Base-by-base conservation (phyloP, 2,113 vertebrate genomes). In the Tursiops truncatus region DNA sequence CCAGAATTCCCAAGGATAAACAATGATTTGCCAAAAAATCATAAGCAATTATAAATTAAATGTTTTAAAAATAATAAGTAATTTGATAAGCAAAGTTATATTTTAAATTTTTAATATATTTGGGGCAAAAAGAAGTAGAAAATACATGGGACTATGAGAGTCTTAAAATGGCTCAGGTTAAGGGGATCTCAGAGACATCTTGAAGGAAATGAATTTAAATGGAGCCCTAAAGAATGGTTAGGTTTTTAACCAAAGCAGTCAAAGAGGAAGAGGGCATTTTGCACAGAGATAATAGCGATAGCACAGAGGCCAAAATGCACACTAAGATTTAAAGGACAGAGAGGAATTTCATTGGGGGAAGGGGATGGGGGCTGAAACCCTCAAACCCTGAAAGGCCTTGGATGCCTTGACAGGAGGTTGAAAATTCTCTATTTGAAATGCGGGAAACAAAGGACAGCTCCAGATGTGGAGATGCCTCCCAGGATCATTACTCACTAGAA, bases 381-480 rank as follows among this genome's bases (percentile, higher is more conserved):
- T 58, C n/a, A 80, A 28, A 26, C 14, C 7, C 71, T 4, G 20
- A 38, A 84, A 38, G 67, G 53, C 50, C 60, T 62, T 21, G 53
- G 87, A 31, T 0, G 3, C 47, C 13, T 38, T 60, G 50, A 53
- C 58, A 41, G 58, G 33, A 68, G 20, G 5, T 67, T 38, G 20
- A 84, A 79, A 50, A 76, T 23, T 80, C 85, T 47, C 26, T 10
- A 53, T 94, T 82, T 92, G 85, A 96, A 96, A 92, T 8, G 4
- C 28, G 76, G 89, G 67, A 23, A 90, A 50, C 20, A 71, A 71
- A 95, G 77, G 60, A 62, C 23, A 63, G 44, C n/a, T 65, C 38
- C 68, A 56, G 85, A 62, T 79, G 38, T 77, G 62, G 36, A 94
- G 28, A 36, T 53, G 63, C 13, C 36, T 38, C 33, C 25, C 26